These are phyloP conservation scores for Neogobius melanostomus DNA, from an alignment of 2,113 vertebrate species.

Conservation along the genomic window DNA sequence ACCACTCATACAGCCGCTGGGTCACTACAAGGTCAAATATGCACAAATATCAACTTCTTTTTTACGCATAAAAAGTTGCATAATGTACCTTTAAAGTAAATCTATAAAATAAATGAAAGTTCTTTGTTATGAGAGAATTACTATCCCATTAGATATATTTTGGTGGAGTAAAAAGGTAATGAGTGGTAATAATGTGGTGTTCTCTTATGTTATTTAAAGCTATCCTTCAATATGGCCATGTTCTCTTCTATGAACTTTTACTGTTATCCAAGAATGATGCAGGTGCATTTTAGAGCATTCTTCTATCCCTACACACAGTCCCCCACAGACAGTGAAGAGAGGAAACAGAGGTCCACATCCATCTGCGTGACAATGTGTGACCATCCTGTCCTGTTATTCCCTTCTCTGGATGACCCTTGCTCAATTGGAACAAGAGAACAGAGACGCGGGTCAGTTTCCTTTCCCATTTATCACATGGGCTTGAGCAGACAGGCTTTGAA, in stretches of 20 bases:
- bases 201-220: slow-evolving; percentile 17
- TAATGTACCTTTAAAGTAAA: no score
- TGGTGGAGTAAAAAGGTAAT: no score
- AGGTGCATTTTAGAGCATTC: slow-evolving; percentile 52
- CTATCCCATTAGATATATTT: no score
- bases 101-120: no score
- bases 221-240: slow-evolving; percentile 18
- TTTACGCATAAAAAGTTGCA: no score
- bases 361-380: slow-evolving; percentile 68
- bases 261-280: slow-evolving; percentile 44
- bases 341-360: slow-evolving; percentile 71
- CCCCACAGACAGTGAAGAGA: slow-evolving; percentile 40
- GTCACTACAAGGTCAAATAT: no score
- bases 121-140: no score
- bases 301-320: slow-evolving; percentile 11
- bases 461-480: slow-evolving; percentile 57
- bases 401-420: slow-evolving; percentile 45
- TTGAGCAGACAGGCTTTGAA: slow-evolving; percentile 58
- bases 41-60: no score
- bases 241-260: slow-evolving; percentile 36
- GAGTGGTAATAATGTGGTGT: slow-evolving; percentile 2
- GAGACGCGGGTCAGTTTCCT: slow-evolving; percentile 43
- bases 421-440: slow-evolving; percentile 23
- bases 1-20: no score
- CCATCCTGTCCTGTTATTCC: slow-evolving; percentile 49